phyloP scores from a whole-genome alignment of 35 echinoderm and acorn worm species.

The Apostichopus californicus region DNA sequence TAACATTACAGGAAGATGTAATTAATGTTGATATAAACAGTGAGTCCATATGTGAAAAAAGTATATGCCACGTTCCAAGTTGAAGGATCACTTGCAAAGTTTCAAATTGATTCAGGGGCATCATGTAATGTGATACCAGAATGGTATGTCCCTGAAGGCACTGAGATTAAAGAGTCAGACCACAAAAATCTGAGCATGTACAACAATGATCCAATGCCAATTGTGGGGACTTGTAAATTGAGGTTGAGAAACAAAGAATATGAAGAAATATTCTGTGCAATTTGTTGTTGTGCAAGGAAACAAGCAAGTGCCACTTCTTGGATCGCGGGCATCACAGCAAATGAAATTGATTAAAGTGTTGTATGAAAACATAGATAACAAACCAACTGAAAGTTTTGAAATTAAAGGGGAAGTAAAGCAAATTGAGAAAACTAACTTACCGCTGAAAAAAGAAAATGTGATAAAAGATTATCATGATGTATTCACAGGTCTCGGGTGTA shows the following conservation, averaged over 20 bases:
- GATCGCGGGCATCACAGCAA: constrained; percentile 35
- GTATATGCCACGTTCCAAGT: constrained; percentile 24
- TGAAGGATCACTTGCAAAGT: not conserved
- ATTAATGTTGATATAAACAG: too few relatives aligned
- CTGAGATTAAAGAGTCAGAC: not conserved
- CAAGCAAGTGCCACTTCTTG: not conserved
- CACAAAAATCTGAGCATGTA: constrained; percentile 27
- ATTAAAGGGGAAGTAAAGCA: too few relatives aligned
- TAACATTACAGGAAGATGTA: too few relatives aligned
- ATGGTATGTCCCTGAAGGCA: constrained; percentile 33
- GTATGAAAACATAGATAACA: constrained; percentile 46
- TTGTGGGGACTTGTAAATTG: constrained; percentile 53
- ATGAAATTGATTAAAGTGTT: constrained; percentile 51
- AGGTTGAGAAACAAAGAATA: constrained; percentile 44
- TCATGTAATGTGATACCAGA: constrained; percentile 52
- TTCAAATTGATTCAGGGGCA: constrained; percentile 62
- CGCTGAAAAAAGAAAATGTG: not conserved
- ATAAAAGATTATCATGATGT: constrained; percentile 28
- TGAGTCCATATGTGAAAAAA: too few relatives aligned
- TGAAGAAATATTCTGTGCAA: constrained; percentile 16
- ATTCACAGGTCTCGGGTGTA: not conserved
- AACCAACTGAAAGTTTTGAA: not conserved
- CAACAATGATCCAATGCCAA: constrained; percentile 19
- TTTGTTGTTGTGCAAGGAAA: constrained; percentile 36
- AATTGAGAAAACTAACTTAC: too few relatives aligned